A percentile compares a stretch with the other conserved stretches of the same genome.
phyloP scores from a whole-genome alignment of 2,113 vertebrate species.

The Bos taurus region ARS-UCD2.0 NC_037345.1:30210501-30211000 shows the following conservation, averaged over 20 bases:
- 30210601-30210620: neutral
- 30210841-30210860: constrained; percentile 39
- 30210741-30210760: neutral
- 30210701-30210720: neutral
- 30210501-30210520: neutral
- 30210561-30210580: neutral
- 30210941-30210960: constrained; percentile 45
- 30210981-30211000: constrained; percentile 61
- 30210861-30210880: neutral
- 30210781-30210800: neutral
- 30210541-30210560: neutral
- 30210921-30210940: constrained; percentile 46
- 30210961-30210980: constrained; percentile 52
- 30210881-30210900: neutral
- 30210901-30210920: constrained; percentile 37
- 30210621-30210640: neutral
- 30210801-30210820: constrained; percentile 39
- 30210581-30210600: neutral
- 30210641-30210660: neutral
- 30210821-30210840: constrained; percentile 30
- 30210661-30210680: neutral
- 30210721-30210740: constrained; percentile 10
- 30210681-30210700: neutral
- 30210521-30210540: neutral
- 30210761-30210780: constrained; percentile 36